Percentiles rank a stretch among this genome's conserved stretches.
Evolutionary conservation across 1,140 invertebrate genomes (phyloP).

Genomic region (Drosophila nigromelanica): DNA sequence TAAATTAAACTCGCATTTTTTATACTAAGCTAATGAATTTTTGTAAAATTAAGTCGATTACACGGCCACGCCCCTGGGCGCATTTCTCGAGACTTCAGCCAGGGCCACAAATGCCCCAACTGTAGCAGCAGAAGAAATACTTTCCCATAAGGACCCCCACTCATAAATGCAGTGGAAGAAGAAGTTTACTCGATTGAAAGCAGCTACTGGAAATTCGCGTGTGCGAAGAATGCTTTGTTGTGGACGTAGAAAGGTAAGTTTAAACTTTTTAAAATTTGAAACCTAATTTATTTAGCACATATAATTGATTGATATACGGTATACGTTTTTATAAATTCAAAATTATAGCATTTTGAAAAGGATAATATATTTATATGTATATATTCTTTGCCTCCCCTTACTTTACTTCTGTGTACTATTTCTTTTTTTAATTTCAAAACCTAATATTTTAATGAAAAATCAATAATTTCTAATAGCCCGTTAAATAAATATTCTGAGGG

Average conservation of each 20-base stretch:
- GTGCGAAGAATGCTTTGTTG: conserved; percentile 93
- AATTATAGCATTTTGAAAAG: no score
- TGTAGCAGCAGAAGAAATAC: conserved; percentile 46
- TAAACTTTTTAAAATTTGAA: background rate
- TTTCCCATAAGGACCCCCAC: conserved; percentile 77
- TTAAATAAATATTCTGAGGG: no score
- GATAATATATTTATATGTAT: no score
- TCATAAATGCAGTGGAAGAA: conserved; percentile 89
- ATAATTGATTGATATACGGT: no score
- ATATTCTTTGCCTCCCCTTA: no score
- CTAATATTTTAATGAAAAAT: no score
- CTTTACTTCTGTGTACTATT: no score
- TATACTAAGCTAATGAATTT: conserved; percentile 50
- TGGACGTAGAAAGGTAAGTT: conserved; percentile 92
- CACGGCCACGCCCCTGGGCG: conserved; percentile 20
- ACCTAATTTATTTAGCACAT: background rate
- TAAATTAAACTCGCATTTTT: conserved; percentile 70
- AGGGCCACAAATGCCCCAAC: conserved; percentile 44
- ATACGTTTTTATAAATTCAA: no score
- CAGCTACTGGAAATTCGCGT: conserved; percentile 88
- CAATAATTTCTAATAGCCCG: no score
- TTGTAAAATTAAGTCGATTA: conserved; percentile 41
- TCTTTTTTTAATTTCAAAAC: no score
- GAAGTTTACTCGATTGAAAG: conserved; percentile 90
- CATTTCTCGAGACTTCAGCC: conserved; percentile 43